These are phyloP conservation scores for Nothoprocta pentlandii DNA, from an alignment of 2,113 vertebrate species.

Conservation along the genomic window DNA sequence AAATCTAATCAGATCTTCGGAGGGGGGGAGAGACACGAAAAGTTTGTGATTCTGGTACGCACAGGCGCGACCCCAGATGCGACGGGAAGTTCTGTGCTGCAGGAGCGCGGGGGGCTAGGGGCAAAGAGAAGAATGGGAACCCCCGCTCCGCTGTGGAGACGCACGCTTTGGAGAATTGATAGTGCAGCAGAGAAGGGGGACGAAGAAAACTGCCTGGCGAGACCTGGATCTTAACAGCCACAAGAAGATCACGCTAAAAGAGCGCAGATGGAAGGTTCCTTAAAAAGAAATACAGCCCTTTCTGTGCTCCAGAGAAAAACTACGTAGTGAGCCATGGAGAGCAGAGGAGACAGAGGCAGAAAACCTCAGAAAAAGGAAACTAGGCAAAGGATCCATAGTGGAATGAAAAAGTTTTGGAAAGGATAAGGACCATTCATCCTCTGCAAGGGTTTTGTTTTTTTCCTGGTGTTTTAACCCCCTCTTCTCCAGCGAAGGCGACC, in stretches of 20 bases:
- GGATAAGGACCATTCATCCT: slow-evolving; percentile 66
- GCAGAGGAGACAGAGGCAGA: slow-evolving; percentile 65
- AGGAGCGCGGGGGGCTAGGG: not conserved
- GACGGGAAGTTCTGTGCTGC: not conserved
- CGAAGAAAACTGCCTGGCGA: slow-evolving; percentile 60
- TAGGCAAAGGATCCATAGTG: slow-evolving; percentile 67
- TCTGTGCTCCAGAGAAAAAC: slow-evolving; percentile 38
- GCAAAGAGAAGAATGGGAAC: slow-evolving; percentile 61
- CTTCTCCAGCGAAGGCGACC: slow-evolving; percentile 53
- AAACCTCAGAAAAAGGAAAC: slow-evolving; percentile 62
- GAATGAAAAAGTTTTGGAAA: slow-evolving; percentile 80
- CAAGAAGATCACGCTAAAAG: slow-evolving; percentile 53
- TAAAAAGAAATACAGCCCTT: slow-evolving; percentile 56
- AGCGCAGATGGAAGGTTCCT: slow-evolving; percentile 59
- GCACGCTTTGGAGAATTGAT: slow-evolving; percentile 69
- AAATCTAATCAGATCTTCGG: slow-evolving; percentile 91
- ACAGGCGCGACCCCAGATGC: not conserved
- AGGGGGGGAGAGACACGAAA: slow-evolving; percentile 41
- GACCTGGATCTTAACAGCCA: slow-evolving; percentile 76
- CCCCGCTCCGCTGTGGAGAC: slow-evolving; percentile 54
- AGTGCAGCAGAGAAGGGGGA: slow-evolving; percentile 60
- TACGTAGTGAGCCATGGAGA: slow-evolving; percentile 66
- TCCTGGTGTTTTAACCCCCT: slow-evolving; percentile 17
- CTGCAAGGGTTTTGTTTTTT: slow-evolving; percentile 37
- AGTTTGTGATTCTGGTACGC: slow-evolving; percentile 45